phyloP scores from a whole-genome alignment of 2,888 invertebrate genomes.

The Drosophila sordidapex region DNA sequence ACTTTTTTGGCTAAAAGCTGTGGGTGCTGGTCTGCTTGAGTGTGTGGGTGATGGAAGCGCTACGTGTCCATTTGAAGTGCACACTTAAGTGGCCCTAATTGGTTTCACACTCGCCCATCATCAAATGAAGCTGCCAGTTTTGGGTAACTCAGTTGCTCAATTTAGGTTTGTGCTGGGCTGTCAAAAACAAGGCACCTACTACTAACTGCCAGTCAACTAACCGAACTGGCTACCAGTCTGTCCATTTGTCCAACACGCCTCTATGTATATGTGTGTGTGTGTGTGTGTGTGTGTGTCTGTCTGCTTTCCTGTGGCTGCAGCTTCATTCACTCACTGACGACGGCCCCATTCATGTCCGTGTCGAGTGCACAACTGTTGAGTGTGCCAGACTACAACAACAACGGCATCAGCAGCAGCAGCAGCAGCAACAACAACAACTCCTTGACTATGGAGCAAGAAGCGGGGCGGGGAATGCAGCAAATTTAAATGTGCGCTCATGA shows the following conservation, averaged over 20 bases:
- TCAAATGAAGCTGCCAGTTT: conserved; percentile 63
- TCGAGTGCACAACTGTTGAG: conserved; percentile 64
- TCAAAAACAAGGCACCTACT: conserved; percentile 70
- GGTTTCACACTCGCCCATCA: conserved; percentile 78
- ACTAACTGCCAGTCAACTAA: conserved; percentile 57
- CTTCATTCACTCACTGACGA: conserved; percentile 58
- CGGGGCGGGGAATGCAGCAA: neutral
- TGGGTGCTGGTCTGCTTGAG: neutral
- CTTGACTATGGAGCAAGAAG: conserved; percentile 20
- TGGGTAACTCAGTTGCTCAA: conserved; percentile 40
- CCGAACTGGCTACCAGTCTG: conserved; percentile 29
- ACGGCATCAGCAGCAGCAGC: conserved; percentile 7
- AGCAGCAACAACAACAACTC: conserved; percentile 19
- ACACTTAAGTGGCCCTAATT: conserved; percentile 82
- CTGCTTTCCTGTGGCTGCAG: conserved; percentile 47
- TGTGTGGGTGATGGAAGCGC: conserved; percentile 1
- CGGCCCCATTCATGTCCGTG: conserved; percentile 65
- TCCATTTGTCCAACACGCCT: conserved; percentile 1
- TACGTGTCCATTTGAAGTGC: conserved; percentile 73
- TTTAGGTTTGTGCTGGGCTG: conserved; percentile 55
- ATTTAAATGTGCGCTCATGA: conserved; percentile 56
- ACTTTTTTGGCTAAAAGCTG: conserved; percentile 9
- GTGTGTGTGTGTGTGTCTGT: conserved; percentile 5
- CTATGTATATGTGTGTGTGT: neutral
- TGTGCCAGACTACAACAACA: conserved; percentile 44